Evolutionary conservation across 1,140 invertebrate genomes (phyloP), one percentile per base, ranked within the genome.

Genomic region (Steinernema khuongi): DNA sequence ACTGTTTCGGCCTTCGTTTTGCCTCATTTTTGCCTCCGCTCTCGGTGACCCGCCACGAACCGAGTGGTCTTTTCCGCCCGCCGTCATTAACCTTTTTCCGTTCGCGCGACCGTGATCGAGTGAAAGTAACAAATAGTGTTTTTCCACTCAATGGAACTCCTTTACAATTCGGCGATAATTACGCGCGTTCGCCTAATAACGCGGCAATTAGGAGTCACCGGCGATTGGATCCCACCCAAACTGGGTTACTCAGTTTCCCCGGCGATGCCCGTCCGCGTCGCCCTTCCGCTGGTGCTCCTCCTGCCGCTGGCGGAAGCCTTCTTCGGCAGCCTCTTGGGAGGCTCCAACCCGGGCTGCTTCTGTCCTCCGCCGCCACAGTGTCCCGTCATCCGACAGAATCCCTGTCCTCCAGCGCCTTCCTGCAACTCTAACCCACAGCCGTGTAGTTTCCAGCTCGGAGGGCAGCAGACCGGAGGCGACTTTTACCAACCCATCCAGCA

Each of bases 331-430:
- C 19, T 60, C 50, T 22, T 60, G 14, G 50, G 36, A 7, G 36
- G 50, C 50, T 60, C 50, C 19, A 60, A 60, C 50, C 26, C 50
- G 14, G 50, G 50, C 7, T 60, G 50, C 50, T 60, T 60, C 50
- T 60, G 50, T 60, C 50, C 50, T 7, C 50, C 50, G 11, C 50
- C 50, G 50, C 50, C 50, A 22, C 50, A 60, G 26, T 60, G 50
- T 60, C 50, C 50, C 19, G 14, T 22, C 14, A 4, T 60, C 7
- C 50, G n/a, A n/a, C n/a, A 17, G 50, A 60, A 60, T 26, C 4
- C 50, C 14, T 60, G 50, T 60, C 50, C 50, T 60, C 50, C 50
- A 22, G 50, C 22, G 11, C 14, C 14, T 22, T 11, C 4, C 50
- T 7, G 19, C 2, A 14, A 7, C 7, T 60, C 22, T 4, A 60